Conservation (phyloP, 2,888 invertebrate genomes). For the Eudemis profundana region DNA sequence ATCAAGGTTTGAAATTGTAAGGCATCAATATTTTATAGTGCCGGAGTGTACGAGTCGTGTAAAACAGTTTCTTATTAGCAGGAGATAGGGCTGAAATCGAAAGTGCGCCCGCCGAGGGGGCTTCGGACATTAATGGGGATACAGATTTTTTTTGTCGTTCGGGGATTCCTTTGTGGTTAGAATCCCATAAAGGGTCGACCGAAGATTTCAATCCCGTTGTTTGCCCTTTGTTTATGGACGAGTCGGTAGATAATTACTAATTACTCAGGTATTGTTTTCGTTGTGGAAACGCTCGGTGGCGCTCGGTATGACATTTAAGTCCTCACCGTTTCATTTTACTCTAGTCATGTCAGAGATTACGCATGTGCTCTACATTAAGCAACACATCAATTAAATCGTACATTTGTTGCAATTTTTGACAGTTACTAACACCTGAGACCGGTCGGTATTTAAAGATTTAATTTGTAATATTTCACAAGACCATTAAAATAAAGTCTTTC, state of each 20-base stretch:
- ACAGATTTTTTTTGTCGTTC: slow-evolving; percentile 66
- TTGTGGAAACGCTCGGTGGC: slow-evolving; percentile 19
- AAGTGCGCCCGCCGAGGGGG: slow-evolving; percentile 55
- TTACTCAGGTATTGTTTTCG: slow-evolving; percentile 47
- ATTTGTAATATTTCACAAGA: slow-evolving; percentile 52
- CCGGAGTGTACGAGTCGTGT: slow-evolving; percentile 47
- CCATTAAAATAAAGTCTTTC: slow-evolving; percentile 61
- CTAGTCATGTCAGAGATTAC: background rate
- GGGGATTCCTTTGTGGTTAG: slow-evolving; percentile 74
- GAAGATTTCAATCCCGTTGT: slow-evolving; percentile 57
- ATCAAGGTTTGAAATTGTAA: slow-evolving; percentile 75
- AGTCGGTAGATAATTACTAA: slow-evolving; percentile 53
- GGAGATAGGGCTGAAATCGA: slow-evolving; percentile 64
- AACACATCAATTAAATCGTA: slow-evolving; percentile 11
- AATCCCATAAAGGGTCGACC: slow-evolving; percentile 55
- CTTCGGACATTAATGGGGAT: slow-evolving; percentile 70
- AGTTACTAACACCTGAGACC: slow-evolving; percentile 6
- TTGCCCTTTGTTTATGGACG: slow-evolving; percentile 56
- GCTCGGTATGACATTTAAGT: background rate
- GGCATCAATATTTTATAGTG: slow-evolving; percentile 56
- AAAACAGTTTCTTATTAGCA: slow-evolving; percentile 61
- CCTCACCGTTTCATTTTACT: background rate
- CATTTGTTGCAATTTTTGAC: slow-evolving; percentile 21
- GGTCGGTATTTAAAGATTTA: slow-evolving; percentile 35
- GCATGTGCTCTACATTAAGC: slow-evolving; percentile 5